Evolutionary conservation across 2,888 invertebrate species (phyloP).

Genomic region (Cantharis nigra): DNA sequence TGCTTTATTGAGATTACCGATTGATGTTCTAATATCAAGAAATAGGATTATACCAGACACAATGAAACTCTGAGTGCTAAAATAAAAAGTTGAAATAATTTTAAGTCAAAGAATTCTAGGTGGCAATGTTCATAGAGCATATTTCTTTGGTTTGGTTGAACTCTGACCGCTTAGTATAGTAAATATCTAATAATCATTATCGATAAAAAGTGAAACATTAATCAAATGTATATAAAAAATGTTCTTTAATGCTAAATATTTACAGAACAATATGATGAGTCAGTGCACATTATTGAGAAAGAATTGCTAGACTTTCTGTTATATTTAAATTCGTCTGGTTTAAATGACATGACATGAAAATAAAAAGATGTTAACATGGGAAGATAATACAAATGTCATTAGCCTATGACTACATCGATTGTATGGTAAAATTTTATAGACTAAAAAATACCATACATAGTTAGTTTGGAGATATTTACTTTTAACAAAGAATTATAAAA

Average conservation of each 20-base stretch:
- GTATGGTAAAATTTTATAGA: background rate
- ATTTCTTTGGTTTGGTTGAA: background rate
- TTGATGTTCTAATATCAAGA: background rate
- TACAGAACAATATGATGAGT: background rate
- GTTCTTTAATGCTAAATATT: background rate
- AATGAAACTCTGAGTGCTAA: background rate
- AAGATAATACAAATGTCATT: background rate
- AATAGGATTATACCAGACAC: background rate
- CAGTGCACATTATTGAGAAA: background rate
- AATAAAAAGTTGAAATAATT: background rate
- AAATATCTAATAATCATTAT: background rate
- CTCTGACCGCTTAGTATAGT: background rate
- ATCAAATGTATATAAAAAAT: background rate
- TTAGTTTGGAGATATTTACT: background rate
- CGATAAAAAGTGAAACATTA: background rate
- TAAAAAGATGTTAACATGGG: background rate
- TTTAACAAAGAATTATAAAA: background rate
- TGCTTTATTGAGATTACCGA: background rate
- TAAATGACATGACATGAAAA: background rate
- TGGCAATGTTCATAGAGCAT: background rate
- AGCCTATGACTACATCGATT: background rate
- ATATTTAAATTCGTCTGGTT: background rate
- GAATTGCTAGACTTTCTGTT: background rate
- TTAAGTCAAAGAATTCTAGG: background rate
- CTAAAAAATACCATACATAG: background rate